phyloP scores from a whole-genome alignment of 2,113 vertebrate species.

The Mesitornis unicolor region DNA sequence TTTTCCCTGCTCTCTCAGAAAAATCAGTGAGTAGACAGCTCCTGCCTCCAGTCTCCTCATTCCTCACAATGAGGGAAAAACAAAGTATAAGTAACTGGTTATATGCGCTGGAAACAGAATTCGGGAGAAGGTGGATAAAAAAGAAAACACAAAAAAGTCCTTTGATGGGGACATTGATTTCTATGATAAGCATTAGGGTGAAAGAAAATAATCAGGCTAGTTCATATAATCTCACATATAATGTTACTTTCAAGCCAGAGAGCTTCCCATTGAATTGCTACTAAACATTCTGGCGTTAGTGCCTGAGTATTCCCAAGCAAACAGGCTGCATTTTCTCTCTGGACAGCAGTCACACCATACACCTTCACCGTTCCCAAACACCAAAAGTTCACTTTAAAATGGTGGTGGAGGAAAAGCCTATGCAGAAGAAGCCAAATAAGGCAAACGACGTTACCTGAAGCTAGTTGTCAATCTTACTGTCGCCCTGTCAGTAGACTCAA shows the following conservation, averaged over 20 bases:
- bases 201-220: neutral
- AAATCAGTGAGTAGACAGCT: neutral
- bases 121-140: neutral
- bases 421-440: neutral
- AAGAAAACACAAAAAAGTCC: neutral
- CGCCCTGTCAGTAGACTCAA: too few relatives aligned
- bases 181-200: neutral
- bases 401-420: neutral
- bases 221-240: neutral
- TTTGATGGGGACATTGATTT: neutral
- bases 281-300: neutral
- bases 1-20: neutral
- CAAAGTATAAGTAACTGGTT: neutral
- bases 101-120: neutral
- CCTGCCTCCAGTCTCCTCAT: neutral
- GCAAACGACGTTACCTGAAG: neutral
- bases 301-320: neutral
- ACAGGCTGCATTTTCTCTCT: neutral
- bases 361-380: neutral
- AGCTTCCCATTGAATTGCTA: neutral
- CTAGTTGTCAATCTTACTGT: neutral
- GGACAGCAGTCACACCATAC: neutral
- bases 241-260: neutral
- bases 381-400: neutral
- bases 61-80: neutral